Base-by-base conservation (phyloP, 2,888 invertebrate species). In the Drosophila falleni region DNA sequence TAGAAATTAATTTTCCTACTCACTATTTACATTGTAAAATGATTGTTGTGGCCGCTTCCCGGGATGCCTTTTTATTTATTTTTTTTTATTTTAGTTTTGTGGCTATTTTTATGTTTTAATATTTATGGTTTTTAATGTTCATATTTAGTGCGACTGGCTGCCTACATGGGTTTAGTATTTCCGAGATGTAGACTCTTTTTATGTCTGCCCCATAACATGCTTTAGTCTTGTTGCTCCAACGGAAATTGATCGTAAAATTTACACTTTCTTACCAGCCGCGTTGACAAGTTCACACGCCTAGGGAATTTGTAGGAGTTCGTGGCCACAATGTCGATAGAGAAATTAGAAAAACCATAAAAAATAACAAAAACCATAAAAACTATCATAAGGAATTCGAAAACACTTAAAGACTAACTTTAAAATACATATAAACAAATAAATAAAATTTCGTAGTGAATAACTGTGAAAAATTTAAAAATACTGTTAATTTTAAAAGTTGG, bases 81-180 rank as follows among this genome's bases (percentile, higher is more conserved):
- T 78, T 41, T 47, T 78, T 47, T 46, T 53, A 64, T 51, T 69
- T 80, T 47, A 46, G 53, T 66, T 51, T 69, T 80, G 69, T 78
- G 64, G 35, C 53, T 79, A 79, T 83, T 83, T 87, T 87, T 78
- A 81, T 84, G 81, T 81, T 80, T 87, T 85, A 69, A 85, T 85
- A 84, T 84, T 84, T 84, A 87, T 84, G 78, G 76, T 67, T 80
- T 84, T 68, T 72, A 84, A 84, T 84, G 82, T 71, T 74, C 85
- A 85, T 87, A 81, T 80, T 81, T 84, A 84, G 82, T 81, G 70
- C 35, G 58, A 10, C 35, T 35, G 73, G 65, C 76, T 80, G 80
- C 74, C 66, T 65, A 81, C 72, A 81, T 59, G 73, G 51, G 58
- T 64, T 44, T 74, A 74, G 50, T 37, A 64, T 77, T 79, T 74